Conservation (phyloP, 2,797 vertebrate genomes). For the Apogon hyalosoma region DNA sequence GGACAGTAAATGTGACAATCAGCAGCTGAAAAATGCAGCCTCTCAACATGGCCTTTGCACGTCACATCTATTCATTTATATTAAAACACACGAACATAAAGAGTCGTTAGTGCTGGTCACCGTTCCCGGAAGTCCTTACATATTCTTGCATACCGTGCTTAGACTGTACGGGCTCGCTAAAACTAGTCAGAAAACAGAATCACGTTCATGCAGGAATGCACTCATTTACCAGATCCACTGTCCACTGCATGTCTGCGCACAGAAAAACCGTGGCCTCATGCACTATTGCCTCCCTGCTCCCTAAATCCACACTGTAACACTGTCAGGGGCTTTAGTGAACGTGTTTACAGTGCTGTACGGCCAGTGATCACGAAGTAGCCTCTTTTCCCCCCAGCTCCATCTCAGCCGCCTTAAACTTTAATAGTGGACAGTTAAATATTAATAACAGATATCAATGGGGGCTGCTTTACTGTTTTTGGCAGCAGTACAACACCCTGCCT, state of each 20-base stretch:
- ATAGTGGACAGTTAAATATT: constrained; percentile 86
- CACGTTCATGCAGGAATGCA: constrained; percentile 24
- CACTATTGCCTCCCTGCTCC: constrained; percentile 56
- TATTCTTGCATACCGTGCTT: not conserved
- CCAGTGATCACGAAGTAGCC: constrained; percentile 75
- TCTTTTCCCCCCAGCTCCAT: constrained; percentile 68
- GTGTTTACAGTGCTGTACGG: constrained; percentile 72
- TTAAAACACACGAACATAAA: constrained; percentile 1
- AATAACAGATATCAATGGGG: constrained; percentile 86
- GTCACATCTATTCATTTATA: constrained; percentile 3
- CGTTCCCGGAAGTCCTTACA: not conserved
- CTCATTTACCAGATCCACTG: constrained; percentile 27
- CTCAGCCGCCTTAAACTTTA: constrained; percentile 83
- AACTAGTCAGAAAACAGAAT: not conserved
- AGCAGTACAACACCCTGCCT: constrained; percentile 70
- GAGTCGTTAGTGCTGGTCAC: not conserved
- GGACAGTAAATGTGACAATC: constrained; percentile 81
- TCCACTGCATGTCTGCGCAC: constrained; percentile 13
- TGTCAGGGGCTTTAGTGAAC: constrained; percentile 73
- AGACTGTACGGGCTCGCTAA: not conserved
- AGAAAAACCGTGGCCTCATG: constrained; percentile 42
- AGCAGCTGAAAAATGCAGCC: constrained; percentile 50
- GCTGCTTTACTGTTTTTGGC: constrained; percentile 84
- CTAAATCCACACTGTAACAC: constrained; percentile 73
- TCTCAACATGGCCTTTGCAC: constrained; percentile 30